Evolutionary conservation across 2,797 vertebrate genomes (phyloP).

Genomic region (Sebastes cheni): DNA sequence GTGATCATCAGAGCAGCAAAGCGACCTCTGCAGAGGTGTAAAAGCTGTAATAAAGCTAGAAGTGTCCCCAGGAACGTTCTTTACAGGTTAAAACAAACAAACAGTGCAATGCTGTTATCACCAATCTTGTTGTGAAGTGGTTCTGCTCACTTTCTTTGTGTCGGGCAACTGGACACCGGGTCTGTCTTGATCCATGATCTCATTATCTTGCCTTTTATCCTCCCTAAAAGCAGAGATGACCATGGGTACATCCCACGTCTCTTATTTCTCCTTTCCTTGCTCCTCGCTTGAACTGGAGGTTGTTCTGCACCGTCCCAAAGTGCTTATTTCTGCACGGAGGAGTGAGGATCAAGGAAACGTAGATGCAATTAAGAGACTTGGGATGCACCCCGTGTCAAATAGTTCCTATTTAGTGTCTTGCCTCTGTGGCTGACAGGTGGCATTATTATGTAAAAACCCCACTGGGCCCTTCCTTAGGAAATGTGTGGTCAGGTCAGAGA

Average conservation of each 20-base stretch:
- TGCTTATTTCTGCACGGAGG: too few species aligned
- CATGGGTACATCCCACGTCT: too few species aligned
- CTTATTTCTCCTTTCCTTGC: too few species aligned
- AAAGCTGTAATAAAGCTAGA: conserved; percentile 19
- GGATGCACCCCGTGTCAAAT: neutral
- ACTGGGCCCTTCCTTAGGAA: neutral
- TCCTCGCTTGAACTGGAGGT: too few species aligned
- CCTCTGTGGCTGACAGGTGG: neutral
- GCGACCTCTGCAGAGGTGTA: neutral
- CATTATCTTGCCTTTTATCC: neutral
- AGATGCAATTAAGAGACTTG: too few species aligned
- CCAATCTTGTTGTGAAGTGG: neutral
- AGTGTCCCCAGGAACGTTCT: neutral
- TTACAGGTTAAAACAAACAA: neutral
- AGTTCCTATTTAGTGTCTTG: neutral
- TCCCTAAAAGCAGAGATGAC: neutral
- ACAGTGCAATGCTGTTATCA: neutral
- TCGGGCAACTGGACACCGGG: neutral
- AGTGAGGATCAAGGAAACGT: too few species aligned
- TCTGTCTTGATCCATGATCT: conserved; percentile 2
- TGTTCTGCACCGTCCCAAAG: too few species aligned
- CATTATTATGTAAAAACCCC: neutral
- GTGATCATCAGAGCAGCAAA: conserved; percentile 43
- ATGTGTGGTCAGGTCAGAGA: neutral
- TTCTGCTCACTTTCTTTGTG: neutral